phyloP scores from a whole-genome alignment of 1,140 invertebrate species.

The Pollicipes pollicipes region DNA sequence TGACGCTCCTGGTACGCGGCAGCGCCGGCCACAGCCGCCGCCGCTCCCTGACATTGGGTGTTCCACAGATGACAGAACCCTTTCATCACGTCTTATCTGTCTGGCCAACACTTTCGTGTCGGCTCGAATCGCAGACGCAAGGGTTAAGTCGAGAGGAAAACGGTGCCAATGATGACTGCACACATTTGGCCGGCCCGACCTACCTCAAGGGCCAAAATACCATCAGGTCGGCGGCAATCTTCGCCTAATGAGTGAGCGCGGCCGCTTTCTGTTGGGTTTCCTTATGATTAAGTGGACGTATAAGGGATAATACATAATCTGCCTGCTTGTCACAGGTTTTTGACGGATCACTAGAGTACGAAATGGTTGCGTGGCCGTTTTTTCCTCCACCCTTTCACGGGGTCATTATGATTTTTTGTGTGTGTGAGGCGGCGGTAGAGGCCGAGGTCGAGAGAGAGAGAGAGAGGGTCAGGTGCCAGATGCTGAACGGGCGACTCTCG shows the following conservation, averaged over 20 bases:
- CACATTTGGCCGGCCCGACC: not conserved
- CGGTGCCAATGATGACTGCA: not conserved
- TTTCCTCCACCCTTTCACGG: not conserved
- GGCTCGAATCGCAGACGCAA: not conserved
- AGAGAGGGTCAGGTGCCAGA: too few species aligned
- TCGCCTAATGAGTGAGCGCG: constrained; percentile 1
- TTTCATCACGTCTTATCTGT: not conserved
- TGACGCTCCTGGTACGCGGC: too few species aligned
- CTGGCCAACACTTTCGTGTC: not conserved
- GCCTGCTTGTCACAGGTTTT: not conserved
- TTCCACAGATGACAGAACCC: not conserved
- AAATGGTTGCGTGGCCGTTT: not conserved
- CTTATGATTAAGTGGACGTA: constrained; percentile 2
- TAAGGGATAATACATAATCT: constrained; percentile 2
- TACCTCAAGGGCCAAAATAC: not conserved
- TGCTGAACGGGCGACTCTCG: not conserved
- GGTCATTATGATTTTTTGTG: not conserved
- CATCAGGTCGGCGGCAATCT: not conserved
- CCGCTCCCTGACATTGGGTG: not conserved
- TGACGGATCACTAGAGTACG: not conserved
- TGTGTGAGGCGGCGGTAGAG: too few species aligned
- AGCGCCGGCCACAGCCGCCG: too few species aligned
- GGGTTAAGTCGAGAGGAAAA: not conserved
- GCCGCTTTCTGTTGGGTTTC: not conserved
- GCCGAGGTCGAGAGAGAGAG: not conserved